These are phyloP conservation scores for Melieria picta DNA, from an alignment of 2,888 invertebrate species.

Conservation along the genomic window DNA sequence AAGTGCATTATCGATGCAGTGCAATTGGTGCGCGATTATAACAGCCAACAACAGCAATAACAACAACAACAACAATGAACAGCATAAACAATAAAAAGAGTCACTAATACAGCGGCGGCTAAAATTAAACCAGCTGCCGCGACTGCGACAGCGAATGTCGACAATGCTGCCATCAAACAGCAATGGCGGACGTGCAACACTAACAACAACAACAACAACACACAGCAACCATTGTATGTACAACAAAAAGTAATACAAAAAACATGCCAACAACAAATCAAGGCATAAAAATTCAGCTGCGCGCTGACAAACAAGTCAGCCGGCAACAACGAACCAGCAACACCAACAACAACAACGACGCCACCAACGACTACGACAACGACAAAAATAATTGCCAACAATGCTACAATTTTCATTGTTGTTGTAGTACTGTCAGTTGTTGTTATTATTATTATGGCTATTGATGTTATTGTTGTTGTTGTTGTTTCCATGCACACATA, in stretches of 20 bases:
- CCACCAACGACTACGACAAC: background rate
- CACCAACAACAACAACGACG: background rate
- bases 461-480: too few relatives aligned
- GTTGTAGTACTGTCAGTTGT: background rate
- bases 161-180: background rate
- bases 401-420: too few relatives aligned
- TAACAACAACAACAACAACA: too few relatives aligned
- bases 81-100: slow-evolving; percentile 1
- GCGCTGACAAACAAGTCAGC: background rate
- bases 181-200: too few relatives aligned
- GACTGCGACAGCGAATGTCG: slow-evolving; percentile 7
- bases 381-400: too few relatives aligned
- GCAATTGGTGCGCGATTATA: slow-evolving; percentile 31
- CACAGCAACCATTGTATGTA: too few relatives aligned
- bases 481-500: too few relatives aligned
- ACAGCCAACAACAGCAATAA: too few relatives aligned
- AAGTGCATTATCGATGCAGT: slow-evolving; percentile 37
- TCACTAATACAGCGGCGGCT: background rate
- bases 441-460: slow-evolving; percentile 34
- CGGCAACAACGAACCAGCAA: background rate
- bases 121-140: background rate
- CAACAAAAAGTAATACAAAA: too few relatives aligned
- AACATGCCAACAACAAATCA: too few relatives aligned
- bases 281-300: background rate
- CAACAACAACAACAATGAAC: background rate